phyloP scores from a whole-genome alignment of 2,797 vertebrate species.

The Falco berigora region DNA sequence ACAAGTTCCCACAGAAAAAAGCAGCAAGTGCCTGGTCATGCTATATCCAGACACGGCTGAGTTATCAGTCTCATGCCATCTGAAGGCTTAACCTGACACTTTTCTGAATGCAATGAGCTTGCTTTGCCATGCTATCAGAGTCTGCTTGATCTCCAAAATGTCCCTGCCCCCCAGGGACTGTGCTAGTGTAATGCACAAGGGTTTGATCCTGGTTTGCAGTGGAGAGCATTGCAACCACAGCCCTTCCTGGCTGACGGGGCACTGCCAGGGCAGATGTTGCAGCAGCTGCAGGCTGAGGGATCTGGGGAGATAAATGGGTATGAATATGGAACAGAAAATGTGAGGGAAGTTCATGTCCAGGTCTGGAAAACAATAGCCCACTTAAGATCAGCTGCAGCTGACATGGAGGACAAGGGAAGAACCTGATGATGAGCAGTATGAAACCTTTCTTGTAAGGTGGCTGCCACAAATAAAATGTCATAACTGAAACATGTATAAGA shows the following conservation, averaged over 20 bases:
- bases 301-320: background rate
- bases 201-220: background rate
- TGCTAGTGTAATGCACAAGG: background rate
- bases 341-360: background rate
- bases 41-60: background rate
- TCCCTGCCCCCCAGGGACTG: background rate
- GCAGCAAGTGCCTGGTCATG: background rate
- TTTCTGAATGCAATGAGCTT: background rate
- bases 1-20: background rate
- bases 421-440: background rate
- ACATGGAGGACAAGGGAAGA: background rate
- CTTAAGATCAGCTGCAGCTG: background rate
- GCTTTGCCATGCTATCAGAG: background rate
- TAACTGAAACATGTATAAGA: background rate
- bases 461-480: background rate
- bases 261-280: background rate
- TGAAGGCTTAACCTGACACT: background rate
- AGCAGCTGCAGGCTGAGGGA: background rate
- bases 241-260: background rate
- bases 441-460: background rate
- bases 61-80: background rate
- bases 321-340: background rate
- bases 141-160: background rate
- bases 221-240: background rate
- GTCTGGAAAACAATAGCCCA: background rate